Conservation (phyloP, 2,113 vertebrate genomes). For the Propithecus coquereli region DNA sequence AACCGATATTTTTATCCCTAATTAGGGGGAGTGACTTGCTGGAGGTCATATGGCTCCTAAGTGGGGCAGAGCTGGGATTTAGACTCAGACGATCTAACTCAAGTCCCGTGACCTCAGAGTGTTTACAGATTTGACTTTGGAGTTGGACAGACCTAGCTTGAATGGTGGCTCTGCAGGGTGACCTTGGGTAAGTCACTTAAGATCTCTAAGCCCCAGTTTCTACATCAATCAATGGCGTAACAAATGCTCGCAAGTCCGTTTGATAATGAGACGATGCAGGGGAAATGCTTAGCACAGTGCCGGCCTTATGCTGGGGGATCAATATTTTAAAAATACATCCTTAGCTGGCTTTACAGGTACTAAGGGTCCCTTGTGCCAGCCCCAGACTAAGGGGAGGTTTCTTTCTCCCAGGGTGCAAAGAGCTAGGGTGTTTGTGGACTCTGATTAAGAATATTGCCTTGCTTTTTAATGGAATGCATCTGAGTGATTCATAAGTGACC, state of each 20-base stretch:
- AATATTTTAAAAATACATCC: neutral
- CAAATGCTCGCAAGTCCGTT: neutral
- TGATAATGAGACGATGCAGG: neutral
- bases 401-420: neutral
- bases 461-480: neutral
- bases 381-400: neutral
- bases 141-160: neutral
- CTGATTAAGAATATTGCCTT: neutral
- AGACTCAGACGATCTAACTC: neutral
- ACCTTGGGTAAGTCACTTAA: neutral
- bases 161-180: neutral
- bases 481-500: neutral
- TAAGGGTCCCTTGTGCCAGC: neutral
- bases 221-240: neutral
- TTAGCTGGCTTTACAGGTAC: neutral
- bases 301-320: neutral
- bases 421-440: neutral
- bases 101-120: neutral
- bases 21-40: neutral
- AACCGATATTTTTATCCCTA: neutral
- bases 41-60: neutral
- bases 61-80: neutral
- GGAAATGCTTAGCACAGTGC: neutral
- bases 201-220: neutral
- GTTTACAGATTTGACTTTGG: neutral